These are phyloP conservation scores for Oreochromis niloticus DNA, from an alignment of 2,113 vertebrate genomes.

Conservation along the genomic window DNA sequence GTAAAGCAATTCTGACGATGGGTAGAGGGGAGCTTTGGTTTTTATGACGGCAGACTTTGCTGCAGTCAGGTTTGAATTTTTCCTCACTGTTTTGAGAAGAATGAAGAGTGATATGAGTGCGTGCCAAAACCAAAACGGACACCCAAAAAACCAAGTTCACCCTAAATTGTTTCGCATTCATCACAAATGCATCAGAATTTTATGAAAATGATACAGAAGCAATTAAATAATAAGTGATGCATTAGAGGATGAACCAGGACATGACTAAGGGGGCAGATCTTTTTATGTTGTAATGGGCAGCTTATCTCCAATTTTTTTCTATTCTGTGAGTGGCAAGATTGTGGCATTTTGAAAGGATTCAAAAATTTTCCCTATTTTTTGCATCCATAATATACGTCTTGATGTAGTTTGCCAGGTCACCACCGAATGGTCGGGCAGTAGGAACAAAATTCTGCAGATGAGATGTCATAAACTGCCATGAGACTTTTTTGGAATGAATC, in stretches of 20 bases:
- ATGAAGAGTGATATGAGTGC: background rate
- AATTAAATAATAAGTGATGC: background rate
- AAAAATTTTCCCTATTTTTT: background rate
- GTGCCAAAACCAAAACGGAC: background rate
- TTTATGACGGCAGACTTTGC: background rate
- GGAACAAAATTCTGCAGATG: background rate
- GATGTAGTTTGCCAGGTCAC: background rate
- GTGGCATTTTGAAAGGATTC: background rate
- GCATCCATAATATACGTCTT: background rate
- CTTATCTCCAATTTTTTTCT: background rate
- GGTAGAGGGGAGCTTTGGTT: slow-evolving; percentile 19
- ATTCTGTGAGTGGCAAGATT: background rate
- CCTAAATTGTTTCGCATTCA: background rate
- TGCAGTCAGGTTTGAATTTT: slow-evolving; percentile 5
- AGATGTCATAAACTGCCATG: background rate
- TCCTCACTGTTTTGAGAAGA: background rate
- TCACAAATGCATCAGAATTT: background rate
- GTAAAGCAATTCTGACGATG: slow-evolving; percentile 50
- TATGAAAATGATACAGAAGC: background rate
- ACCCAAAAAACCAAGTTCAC: background rate
- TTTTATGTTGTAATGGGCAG: background rate
- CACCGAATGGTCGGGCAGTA: background rate
- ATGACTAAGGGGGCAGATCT: background rate
- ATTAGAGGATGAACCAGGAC: background rate
- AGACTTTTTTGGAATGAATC: background rate